Conservation (phyloP, 2,888 invertebrate genomes). For the Drosophila engyochracea region DNA sequence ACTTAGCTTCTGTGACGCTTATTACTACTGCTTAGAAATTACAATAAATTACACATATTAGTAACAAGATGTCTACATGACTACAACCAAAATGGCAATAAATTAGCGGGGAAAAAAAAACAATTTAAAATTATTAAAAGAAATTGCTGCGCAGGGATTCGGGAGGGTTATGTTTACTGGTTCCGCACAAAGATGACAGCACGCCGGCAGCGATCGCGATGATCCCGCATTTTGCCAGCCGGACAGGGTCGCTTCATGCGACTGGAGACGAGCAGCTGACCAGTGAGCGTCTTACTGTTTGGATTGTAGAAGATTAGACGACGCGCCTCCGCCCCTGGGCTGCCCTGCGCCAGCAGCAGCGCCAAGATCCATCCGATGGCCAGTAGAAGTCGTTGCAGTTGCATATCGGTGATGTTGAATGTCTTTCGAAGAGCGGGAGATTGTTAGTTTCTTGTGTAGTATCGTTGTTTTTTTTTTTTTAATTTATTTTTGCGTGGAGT, state of each 20-base stretch:
- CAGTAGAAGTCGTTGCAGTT: conserved; percentile 47
- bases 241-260: conserved; percentile 70
- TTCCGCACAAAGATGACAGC: conserved; percentile 73
- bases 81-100: conserved; percentile 52
- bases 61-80: conserved; percentile 23
- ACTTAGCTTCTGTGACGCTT: conserved; percentile 6
- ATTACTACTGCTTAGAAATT: conserved; percentile 20
- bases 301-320: conserved; percentile 78
- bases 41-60: conserved; percentile 34
- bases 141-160: conserved; percentile 2
- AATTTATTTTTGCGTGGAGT: conserved; percentile 3
- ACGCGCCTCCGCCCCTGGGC: conserved; percentile 40
- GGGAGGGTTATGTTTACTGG: conserved; percentile 23
- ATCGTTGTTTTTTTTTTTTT: background rate
- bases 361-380: conserved; percentile 44
- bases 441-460: background rate
- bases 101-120: conserved; percentile 45
- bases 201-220: conserved; percentile 80
- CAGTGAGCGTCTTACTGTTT: conserved; percentile 56
- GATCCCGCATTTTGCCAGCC: conserved; percentile 78
- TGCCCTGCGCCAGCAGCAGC: conserved; percentile 57
- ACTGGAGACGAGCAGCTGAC: conserved; percentile 74
- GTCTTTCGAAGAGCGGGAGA: background rate
- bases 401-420: conserved; percentile 39
- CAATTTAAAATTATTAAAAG: conserved; percentile 38